Base-by-base conservation (phyloP, 2,113 vertebrate species). In the Esox niger region DNA sequence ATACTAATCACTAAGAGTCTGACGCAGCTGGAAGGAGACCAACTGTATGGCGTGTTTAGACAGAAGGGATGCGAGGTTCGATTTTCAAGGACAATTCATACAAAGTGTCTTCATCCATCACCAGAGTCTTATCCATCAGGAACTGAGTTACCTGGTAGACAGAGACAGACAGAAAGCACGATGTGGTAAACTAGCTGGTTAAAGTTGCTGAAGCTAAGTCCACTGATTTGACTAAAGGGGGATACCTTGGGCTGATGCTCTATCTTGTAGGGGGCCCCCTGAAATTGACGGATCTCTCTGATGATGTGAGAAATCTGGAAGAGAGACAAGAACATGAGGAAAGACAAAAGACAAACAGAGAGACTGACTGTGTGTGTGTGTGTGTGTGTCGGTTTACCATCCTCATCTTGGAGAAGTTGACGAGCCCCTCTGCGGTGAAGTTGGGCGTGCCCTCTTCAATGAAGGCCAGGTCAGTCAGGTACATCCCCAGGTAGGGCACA, bases 51-150 rank as follows among this genome's bases (percentile, higher is more conserved):
- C 17, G 59, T 62, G 8, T 68, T 79, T 43, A 90, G 8, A 82
- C 77, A 2, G 88, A 80, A 1, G 95, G 91, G 0, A 97, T 90
- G 69, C 95, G 88, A 26, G 97, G 95, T 82, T 98, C 96, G 32
- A 96, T 93, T 80, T 94, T 96, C 62, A 99, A 90, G 0, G 96
- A 99, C 69, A 98, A 91, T 66, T 95, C 96, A n/a, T 99, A 99
- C 26, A 99, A 86, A 0, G 95, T 95, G 65, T 99, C 97, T 88
- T 99, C 97, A 1, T 99, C 97, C 82, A 98, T 96, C 84, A 98
- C 94, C 27, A 94, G 89, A 0, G 90, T 92, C 89, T 96, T 97
- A 89, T 99, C 95, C 78, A 99, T 91, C 71, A 99, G 91, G 87
- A 96, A 99, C 69, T 97, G 96, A 65, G 95, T 98, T 72, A 98